Percentiles rank a stretch among this genome's conserved stretches.
These are phyloP conservation scores for Andrena dorsata DNA, from an alignment of 2,888 invertebrate genomes.

Conservation along the genomic window DNA sequence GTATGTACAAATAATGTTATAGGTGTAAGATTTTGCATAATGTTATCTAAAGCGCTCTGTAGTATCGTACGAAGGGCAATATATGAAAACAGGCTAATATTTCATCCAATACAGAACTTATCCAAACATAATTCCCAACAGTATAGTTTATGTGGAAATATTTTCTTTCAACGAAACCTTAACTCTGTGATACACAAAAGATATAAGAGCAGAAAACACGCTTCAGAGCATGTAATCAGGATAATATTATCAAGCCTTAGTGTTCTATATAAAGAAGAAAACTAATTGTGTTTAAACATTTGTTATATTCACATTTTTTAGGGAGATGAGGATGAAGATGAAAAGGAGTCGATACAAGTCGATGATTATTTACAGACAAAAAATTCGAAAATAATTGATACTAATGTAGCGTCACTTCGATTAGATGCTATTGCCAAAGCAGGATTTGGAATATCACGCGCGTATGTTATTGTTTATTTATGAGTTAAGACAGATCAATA, in stretches of 20 bases:
- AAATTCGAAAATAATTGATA: constrained; percentile 89
- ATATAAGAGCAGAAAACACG: constrained; percentile 38
- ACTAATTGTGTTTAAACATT: neutral
- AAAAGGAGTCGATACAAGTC: constrained; percentile 86
- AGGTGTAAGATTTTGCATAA: constrained; percentile 17
- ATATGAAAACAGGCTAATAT: constrained; percentile 25
- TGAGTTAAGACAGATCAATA: neutral
- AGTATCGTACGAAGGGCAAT: constrained; percentile 34
- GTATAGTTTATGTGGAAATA: neutral
- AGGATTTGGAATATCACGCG: constrained; percentile 90
- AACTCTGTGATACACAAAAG: constrained; percentile 31
- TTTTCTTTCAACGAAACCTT: constrained; percentile 4
- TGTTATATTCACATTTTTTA: neutral
- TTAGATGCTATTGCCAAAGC: constrained; percentile 90
- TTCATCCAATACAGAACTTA: neutral
- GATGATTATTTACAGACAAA: constrained; percentile 86
- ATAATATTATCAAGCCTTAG: constrained; percentile 18
- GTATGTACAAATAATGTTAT: too few relatives aligned
- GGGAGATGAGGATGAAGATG: constrained; percentile 67
- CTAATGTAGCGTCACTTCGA: constrained; percentile 89
- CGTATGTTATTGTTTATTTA: constrained; percentile 86
- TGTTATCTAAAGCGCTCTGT: constrained; percentile 32
- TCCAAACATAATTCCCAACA: neutral
- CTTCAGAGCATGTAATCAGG: constrained; percentile 36
- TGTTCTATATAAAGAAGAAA: neutral